Base-by-base conservation (phyloP, 2,888 invertebrate species). In the Diadegma fenestrale region DNA sequence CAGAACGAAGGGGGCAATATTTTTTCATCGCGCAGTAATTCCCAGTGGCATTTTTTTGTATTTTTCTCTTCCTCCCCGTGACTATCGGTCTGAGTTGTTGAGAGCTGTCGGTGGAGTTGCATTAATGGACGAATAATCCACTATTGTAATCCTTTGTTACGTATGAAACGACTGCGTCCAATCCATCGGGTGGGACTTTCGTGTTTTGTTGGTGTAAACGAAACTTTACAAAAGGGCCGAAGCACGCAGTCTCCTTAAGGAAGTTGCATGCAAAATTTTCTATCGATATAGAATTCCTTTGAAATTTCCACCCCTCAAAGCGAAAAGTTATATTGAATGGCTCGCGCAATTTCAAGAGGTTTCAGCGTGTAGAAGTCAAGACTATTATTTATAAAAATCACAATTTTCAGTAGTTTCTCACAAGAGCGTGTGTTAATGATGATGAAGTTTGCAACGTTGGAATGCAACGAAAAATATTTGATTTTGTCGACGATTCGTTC, bases 81-180 rank as follows among this genome's bases (percentile, higher is more conserved):
- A 26, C 22, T 12, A 30, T 14, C 30, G 30, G 37, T 64, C 22
- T 22, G 68, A 41, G 19, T 33, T 43, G 68, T 68, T 68, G 22
- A 41, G 43, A 22, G 45, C 12, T 26, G 72, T 68, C 64, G 37
- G 48, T 54, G 19, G 68, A 41, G 61, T 73, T 81, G 61, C 73
- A 81, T 78, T 81, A 78, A 85, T 85, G 84, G 78, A 75, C 73
- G 72, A 61, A 80, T 80, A 80, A 77, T 80, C 77, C 41, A 68
- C 63, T 63, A 76, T 80, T 80, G 80, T 84, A 84, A 84, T 84
- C 84, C 80, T 58, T 78, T 66, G 41, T 72, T 58, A 68, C 61
- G 45, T n/a, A 76, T 45, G 33, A 19, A 63, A 43, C 33, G 33
- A 69, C 4, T 69, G 48, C 54, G 22, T 68, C 64, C 19, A 54